phyloP scores from a whole-genome alignment of 2,888 invertebrate species.

The Tipula lateralis region DNA sequence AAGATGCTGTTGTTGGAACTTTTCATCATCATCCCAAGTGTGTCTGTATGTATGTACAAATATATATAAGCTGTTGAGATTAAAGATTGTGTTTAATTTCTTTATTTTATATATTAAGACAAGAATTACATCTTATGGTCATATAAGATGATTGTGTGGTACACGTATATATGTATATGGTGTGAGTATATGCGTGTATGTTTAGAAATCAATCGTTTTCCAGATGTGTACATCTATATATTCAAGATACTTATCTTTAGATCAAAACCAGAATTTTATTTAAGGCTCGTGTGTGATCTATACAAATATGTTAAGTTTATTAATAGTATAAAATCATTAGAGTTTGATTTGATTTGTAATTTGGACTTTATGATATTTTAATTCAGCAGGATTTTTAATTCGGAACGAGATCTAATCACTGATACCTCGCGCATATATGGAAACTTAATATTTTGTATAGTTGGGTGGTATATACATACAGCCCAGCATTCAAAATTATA shows the following conservation, averaged over 20 bases:
- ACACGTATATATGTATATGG: background rate
- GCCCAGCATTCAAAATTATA: no score
- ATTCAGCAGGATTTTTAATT: background rate
- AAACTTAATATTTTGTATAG: no score
- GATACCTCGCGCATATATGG: no score
- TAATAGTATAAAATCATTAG: background rate
- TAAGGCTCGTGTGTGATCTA: background rate
- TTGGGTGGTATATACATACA: no score
- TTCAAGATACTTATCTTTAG: background rate
- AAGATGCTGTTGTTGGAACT: background rate
- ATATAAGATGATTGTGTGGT: background rate
- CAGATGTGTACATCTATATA: background rate
- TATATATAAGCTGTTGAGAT: background rate
- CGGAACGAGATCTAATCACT: no score
- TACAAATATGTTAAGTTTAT: background rate
- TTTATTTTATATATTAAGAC: background rate
- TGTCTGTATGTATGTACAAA: no score
- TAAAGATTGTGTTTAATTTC: constrained; percentile 1
- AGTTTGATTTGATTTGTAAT: background rate
- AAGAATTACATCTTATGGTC: background rate
- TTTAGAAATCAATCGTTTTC: background rate
- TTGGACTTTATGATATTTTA: background rate
- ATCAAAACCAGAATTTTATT: background rate
- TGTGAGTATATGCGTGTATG: background rate
- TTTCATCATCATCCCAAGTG: background rate